These are phyloP conservation scores for Enteromius viviparus DNA, from an alignment of 2,797 vertebrate species.

Conservation along the genomic window DNA sequence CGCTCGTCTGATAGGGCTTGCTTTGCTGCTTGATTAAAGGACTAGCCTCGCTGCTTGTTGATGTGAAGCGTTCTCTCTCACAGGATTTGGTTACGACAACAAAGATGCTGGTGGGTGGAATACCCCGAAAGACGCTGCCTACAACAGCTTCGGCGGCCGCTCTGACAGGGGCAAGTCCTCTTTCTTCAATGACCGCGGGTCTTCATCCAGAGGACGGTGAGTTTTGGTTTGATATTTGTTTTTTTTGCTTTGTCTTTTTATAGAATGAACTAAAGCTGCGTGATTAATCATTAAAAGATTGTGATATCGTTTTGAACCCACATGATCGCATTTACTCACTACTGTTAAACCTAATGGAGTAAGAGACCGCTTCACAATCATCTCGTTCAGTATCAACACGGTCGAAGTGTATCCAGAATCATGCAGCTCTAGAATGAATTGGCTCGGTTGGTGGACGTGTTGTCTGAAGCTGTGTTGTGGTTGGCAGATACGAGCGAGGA, in stretches of 20 bases:
- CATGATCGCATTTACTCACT: too few relatives aligned
- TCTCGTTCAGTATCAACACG: too few relatives aligned
- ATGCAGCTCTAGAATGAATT: neutral
- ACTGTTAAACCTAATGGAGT: too few relatives aligned
- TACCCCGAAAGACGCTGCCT: slow-evolving; percentile 82
- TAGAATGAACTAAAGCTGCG: too few relatives aligned
- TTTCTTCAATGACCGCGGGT: slow-evolving; percentile 90
- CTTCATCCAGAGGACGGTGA: slow-evolving; percentile 87
- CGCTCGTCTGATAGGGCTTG: neutral
- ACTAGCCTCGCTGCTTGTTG: neutral
- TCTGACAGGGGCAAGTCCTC: slow-evolving; percentile 85
- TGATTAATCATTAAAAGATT: too few relatives aligned
- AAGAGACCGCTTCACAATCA: too few relatives aligned
- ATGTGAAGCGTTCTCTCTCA: neutral
- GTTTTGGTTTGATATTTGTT: slow-evolving; percentile 1
- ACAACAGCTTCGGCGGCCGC: slow-evolving; percentile 93
- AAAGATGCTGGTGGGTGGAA: slow-evolving; percentile 86
- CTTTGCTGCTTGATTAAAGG: neutral
- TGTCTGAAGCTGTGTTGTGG: neutral
- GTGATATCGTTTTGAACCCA: too few relatives aligned
- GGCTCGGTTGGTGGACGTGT: too few relatives aligned
- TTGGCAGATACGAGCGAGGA: slow-evolving; percentile 83
- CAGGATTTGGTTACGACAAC: slow-evolving; percentile 72
- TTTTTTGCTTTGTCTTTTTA: neutral
- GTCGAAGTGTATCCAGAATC: too few relatives aligned